Evolutionary conservation across 2,888 invertebrate genomes (phyloP).

Genomic region (Rhogogaster chlorosoma): DNA sequence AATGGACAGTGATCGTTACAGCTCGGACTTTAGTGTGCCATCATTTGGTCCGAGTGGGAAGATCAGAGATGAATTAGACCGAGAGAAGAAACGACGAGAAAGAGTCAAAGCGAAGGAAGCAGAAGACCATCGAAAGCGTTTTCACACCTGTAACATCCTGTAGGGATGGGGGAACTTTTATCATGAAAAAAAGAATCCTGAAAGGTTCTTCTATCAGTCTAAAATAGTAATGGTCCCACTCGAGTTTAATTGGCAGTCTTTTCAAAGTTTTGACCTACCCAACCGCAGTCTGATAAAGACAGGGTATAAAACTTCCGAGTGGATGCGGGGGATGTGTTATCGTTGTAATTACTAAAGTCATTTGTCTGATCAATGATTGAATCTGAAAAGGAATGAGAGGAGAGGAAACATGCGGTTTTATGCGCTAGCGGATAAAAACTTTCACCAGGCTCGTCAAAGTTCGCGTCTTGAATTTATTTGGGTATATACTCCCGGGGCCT

Average conservation of each 20-base stretch:
- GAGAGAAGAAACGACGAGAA: neutral
- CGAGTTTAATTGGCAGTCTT: slow-evolving; percentile 23
- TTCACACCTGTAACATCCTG: neutral
- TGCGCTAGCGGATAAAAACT: slow-evolving; percentile 1
- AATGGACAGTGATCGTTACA: slow-evolving; percentile 34
- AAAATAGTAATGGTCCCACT: neutral
- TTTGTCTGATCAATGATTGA: slow-evolving; percentile 13
- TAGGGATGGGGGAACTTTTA: neutral
- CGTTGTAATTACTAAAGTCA: neutral
- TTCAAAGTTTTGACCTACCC: slow-evolving; percentile 10
- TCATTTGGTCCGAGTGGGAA: neutral
- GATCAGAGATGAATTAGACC: slow-evolving; percentile 2
- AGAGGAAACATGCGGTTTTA: neutral
- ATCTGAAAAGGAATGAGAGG: neutral
- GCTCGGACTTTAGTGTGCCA: slow-evolving; percentile 25
- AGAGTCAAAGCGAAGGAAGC: neutral
- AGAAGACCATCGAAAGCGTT: neutral
- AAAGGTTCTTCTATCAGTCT: neutral
- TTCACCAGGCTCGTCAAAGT: slow-evolving; percentile 29
- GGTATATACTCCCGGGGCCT: neutral
- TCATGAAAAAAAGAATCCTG: neutral
- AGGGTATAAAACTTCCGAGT: neutral
- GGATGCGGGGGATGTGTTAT: neutral
- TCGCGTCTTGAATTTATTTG: neutral
- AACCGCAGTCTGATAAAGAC: neutral